Evolutionary conservation across 2,888 invertebrate species (phyloP), one percentile per base, ranked within the genome.

Genomic region (Ctenicera cuprea): DNA sequence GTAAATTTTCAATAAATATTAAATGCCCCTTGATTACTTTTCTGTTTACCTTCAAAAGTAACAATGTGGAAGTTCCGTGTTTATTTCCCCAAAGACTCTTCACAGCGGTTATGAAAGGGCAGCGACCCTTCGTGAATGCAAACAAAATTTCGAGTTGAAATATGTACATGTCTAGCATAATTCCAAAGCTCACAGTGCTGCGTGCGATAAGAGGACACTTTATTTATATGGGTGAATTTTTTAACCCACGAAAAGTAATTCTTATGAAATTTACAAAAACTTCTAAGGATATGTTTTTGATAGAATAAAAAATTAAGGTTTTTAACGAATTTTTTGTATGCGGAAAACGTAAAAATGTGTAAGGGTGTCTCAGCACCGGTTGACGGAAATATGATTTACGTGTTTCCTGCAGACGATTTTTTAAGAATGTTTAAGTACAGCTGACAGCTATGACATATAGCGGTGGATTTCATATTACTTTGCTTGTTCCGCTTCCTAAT

Each of bases 1-100:
- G 8, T 1, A 20, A 38, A 72, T 66, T 73, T 74, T 74, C 73
- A 69, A 76, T 76, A 77, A 77, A 77, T 77, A 77, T 76, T 77
- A 77, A 77, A 77, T 76, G 74, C 50, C 52, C 45, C 77, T 71
- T 76, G 76, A 77, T 77, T 77, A 68, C 76, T 65, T 76, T 75
- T 43, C 50, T 77, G 77, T 77, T 77, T 77, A 76, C 77, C 74
- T 77, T 71, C 48, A 70, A 63, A 75, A 74, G 73, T 70, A 69
- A 77, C 76, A 77, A 75, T 76, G 76, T 22, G 33, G 72, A 70
- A 68, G 54, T 14, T 65, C 61, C 30, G 16, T 65, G 63, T 30
- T 73, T 73, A 73, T 76, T 76, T 73, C 73, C 76, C 73, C 37
- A 66, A 54, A 73, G 76, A 64, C 64, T 71, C 66, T 59, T 59